Conservation (phyloP, 2,888 invertebrate genomes). For the Nezara viridula region DNA sequence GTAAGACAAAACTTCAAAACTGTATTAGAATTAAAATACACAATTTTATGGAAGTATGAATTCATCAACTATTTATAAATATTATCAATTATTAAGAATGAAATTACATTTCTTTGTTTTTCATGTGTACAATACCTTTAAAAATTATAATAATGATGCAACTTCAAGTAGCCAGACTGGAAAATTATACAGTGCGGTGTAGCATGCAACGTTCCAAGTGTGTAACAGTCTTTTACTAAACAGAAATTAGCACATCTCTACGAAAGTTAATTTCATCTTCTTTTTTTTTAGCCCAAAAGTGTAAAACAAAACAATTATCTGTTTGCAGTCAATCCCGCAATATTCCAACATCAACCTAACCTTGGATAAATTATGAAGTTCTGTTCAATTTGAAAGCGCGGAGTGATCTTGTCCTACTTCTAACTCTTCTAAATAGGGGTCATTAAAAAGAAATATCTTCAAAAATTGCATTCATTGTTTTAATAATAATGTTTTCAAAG, state of each 20-base stretch:
- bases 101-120: neutral
- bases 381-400: too few species aligned
- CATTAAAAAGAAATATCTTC: too few species aligned
- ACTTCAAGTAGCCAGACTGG: neutral
- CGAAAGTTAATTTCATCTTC: neutral
- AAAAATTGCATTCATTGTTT: too few species aligned
- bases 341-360: neutral
- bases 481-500: too few species aligned
- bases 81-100: neutral
- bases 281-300: neutral
- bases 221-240: neutral
- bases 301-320: too few species aligned
- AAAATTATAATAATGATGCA: conserved; percentile 11
- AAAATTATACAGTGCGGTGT: neutral
- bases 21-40: too few species aligned
- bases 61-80: too few species aligned
- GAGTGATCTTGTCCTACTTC: neutral
- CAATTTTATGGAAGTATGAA: too few species aligned
- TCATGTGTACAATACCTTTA: neutral
- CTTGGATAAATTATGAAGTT: too few species aligned
- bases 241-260: neutral
- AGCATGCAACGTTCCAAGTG: neutral
- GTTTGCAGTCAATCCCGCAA: too few species aligned
- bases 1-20: too few species aligned
- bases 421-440: neutral